These are phyloP conservation scores for Drosophila ohnishii DNA, from an alignment of 1,140 invertebrate species.

Conservation along the genomic window DNA sequence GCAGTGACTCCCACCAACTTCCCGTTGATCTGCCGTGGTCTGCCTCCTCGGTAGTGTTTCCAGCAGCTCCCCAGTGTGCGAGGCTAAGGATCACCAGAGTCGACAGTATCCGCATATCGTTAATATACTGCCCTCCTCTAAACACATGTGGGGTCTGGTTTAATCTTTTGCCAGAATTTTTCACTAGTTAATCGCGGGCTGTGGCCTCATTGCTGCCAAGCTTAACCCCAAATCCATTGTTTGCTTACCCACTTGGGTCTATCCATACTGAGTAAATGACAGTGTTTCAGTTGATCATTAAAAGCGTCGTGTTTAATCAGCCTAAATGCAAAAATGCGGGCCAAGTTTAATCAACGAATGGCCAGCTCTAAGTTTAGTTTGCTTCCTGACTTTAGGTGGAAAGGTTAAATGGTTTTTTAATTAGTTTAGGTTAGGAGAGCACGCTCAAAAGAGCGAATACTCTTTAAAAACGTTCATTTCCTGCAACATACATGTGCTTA, in stretches of 20 bases:
- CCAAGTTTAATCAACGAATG: slow-evolving; percentile 26
- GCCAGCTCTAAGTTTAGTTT: slow-evolving; percentile 12
- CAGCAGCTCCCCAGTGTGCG: not conserved
- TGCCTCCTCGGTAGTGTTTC: not conserved
- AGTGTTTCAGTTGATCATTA: slow-evolving; percentile 8
- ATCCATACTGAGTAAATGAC: slow-evolving; percentile 18
- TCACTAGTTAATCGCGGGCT: slow-evolving; percentile 9
- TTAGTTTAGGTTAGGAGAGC: not conserved
- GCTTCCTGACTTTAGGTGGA: slow-evolving; percentile 1
- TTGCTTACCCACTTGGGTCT: slow-evolving; percentile 7
- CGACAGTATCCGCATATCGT: slow-evolving; percentile 25
- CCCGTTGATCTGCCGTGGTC: not conserved
- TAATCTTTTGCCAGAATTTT: slow-evolving; percentile 12
- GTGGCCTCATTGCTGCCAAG: slow-evolving; percentile 19
- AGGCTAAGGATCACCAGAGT: slow-evolving; percentile 12
- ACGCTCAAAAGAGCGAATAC: not conserved
- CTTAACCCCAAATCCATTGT: slow-evolving; percentile 26
- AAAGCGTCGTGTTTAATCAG: slow-evolving; percentile 30
- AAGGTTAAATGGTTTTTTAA: not conserved
- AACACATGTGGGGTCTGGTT: slow-evolving; percentile 13
- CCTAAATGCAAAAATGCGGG: slow-evolving; percentile 22
- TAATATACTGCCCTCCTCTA: not conserved
- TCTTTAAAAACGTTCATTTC: not conserved
- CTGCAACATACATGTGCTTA: not conserved
- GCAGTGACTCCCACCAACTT: slow-evolving; percentile 54